These are phyloP conservation scores for Jaculus jaculus DNA, from an alignment of 2,113 vertebrate genomes.

Conservation along the genomic window DNA sequence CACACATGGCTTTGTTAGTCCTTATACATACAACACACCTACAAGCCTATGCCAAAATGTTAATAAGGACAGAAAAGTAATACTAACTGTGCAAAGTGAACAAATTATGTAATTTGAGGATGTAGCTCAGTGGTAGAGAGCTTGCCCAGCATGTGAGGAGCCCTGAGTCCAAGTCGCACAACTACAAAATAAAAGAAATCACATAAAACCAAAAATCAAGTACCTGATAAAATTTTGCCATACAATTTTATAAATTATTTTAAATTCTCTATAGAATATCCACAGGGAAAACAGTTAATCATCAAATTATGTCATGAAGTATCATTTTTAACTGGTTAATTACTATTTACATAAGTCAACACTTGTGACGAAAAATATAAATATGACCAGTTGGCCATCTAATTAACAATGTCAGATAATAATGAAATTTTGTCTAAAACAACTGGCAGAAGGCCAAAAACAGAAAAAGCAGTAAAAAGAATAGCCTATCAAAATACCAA, in stretches of 20 bases:
- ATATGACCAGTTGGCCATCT: constrained; percentile 78
- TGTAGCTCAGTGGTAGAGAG: neutral
- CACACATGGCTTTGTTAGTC: neutral
- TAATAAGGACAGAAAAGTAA: constrained; percentile 33
- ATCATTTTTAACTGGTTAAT: constrained; percentile 48
- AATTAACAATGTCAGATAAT: constrained; percentile 59
- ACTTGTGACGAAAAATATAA: constrained; percentile 75
- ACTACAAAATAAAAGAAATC: neutral
- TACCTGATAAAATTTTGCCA: neutral
- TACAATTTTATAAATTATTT: constrained; percentile 46
- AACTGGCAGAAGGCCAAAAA: constrained; percentile 86
- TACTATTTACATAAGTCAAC: constrained; percentile 56
- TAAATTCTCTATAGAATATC: constrained; percentile 39
- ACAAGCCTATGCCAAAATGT: neutral
- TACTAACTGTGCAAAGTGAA: neutral
- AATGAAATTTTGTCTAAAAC: constrained; percentile 85
- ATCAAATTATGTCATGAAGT: constrained; percentile 40
- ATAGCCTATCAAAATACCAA: constrained; percentile 87
- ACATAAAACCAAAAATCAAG: constrained; percentile 25
- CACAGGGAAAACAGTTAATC: constrained; percentile 48
- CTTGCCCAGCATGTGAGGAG: neutral
- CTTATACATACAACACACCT: neutral
- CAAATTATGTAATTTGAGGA: neutral
- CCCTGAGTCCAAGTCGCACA: neutral
- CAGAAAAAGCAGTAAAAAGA: constrained; percentile 84